These are phyloP conservation scores for Chaetodon trifasciatus DNA, from an alignment of 2,797 vertebrate species.

Conservation along the genomic window DNA sequence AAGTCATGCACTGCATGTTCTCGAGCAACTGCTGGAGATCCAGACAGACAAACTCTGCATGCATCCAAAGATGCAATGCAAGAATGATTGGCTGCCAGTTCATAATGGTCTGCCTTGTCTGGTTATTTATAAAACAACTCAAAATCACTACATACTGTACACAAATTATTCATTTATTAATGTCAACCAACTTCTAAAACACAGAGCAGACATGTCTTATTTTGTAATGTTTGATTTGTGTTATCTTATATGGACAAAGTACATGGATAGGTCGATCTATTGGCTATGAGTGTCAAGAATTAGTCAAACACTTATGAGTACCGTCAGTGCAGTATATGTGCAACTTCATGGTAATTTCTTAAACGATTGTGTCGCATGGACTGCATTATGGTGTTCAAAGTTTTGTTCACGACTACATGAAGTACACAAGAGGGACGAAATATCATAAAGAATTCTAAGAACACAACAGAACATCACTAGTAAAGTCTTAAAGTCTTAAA, in stretches of 20 bases:
- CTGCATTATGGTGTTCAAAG: neutral
- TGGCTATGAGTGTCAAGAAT: neutral
- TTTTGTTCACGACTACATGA: neutral
- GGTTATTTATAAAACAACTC: neutral
- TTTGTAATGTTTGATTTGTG: neutral
- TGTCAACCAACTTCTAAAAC: neutral
- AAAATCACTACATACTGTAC: neutral
- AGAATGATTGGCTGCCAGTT: constrained; percentile 2
- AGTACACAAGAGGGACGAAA: no score
- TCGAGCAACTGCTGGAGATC: neutral
- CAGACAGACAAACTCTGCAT: neutral
- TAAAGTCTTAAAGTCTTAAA: neutral
- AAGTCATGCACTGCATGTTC: constrained; percentile 43
- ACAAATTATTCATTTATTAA: neutral
- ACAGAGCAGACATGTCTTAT: neutral
- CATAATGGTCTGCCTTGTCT: neutral
- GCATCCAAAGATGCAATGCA: neutral
- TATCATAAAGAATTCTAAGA: neutral
- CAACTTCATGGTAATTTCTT: neutral
- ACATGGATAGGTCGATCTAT: neutral
- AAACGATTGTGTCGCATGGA: neutral
- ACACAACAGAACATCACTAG: neutral
- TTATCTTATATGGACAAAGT: constrained; percentile 4
- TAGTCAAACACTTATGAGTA: constrained; percentile 6
- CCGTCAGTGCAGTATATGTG: no score